Evolutionary conservation across 2,797 vertebrate species (phyloP).

Genomic region (Argya squamiceps): DNA sequence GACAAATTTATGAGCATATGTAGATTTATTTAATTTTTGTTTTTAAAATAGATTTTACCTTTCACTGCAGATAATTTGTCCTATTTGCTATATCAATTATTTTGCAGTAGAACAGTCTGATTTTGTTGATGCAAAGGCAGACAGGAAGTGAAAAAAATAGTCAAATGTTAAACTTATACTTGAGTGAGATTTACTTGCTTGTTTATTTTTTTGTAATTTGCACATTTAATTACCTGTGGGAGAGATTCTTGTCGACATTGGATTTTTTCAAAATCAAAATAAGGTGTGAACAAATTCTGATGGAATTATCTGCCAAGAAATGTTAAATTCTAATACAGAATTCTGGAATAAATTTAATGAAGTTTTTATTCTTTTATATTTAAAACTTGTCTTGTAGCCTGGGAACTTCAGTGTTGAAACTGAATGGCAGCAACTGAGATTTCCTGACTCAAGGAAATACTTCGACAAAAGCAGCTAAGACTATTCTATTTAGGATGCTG

Average conservation of each 20-base stretch:
- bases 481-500: not conserved
- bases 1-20: not conserved
- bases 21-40: not conserved
- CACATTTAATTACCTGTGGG: not conserved
- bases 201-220: not conserved
- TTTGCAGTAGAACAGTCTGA: not conserved
- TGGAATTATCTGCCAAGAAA: not conserved
- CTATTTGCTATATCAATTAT: not conserved
- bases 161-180: not conserved
- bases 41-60: not conserved
- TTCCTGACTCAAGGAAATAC: not conserved
- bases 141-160: not conserved
- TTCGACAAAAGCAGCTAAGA: not conserved
- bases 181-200: not conserved
- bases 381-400: not conserved
- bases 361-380: not conserved
- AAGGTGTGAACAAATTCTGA: not conserved
- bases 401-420: not conserved
- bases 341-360: not conserved
- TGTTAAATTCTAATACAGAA: not conserved
- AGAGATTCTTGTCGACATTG: not conserved
- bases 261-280: slow-evolving; percentile 39
- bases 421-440: not conserved
- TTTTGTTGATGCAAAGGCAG: not conserved
- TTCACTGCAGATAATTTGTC: not conserved